These are phyloP conservation scores for Latrodectus elegans DNA, from an alignment of 2,888 invertebrate genomes.

Conservation along the genomic window DNA sequence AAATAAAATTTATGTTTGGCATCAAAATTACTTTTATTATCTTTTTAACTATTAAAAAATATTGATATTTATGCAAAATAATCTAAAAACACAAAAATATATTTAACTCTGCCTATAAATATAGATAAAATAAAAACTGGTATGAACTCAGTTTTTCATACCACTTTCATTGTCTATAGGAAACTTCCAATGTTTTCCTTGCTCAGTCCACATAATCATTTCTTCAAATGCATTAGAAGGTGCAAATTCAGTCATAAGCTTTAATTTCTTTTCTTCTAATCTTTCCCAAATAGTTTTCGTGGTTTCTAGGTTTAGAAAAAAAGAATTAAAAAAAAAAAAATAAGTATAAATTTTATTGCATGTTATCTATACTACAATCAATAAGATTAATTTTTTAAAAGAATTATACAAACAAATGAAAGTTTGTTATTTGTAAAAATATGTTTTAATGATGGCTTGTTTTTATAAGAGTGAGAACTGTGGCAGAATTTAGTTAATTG, in stretches of 20 bases:
- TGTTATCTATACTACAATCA: too few species aligned
- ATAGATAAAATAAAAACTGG: too few species aligned
- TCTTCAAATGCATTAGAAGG: slow-evolving; percentile 94
- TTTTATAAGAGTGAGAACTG: not conserved
- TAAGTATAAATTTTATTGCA: not conserved
- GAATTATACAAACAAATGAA: too few species aligned
- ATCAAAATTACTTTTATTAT: too few species aligned
- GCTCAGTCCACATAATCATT: slow-evolving; percentile 93
- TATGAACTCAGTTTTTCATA: slow-evolving; percentile 73
- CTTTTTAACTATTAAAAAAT: too few species aligned
- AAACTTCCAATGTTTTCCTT: slow-evolving; percentile 96
- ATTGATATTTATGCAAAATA: too few species aligned
- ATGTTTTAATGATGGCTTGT: not conserved
- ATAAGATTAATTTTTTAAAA: too few species aligned
- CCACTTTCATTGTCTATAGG: slow-evolving; percentile 98
- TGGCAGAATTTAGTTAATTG: too few species aligned
- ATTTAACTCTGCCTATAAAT: too few species aligned
- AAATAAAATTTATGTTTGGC: too few species aligned
- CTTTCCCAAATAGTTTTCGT: slow-evolving; percentile 79
- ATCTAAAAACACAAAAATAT: too few species aligned
- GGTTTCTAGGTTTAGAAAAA: slow-evolving; percentile 12
- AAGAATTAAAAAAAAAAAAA: not conserved
- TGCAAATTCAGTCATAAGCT: slow-evolving; percentile 81
- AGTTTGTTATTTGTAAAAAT: not conserved
- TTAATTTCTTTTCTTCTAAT: slow-evolving; percentile 81